Base-by-base conservation (phyloP, 2,888 invertebrate species). In the Tridacna crocea region DNA sequence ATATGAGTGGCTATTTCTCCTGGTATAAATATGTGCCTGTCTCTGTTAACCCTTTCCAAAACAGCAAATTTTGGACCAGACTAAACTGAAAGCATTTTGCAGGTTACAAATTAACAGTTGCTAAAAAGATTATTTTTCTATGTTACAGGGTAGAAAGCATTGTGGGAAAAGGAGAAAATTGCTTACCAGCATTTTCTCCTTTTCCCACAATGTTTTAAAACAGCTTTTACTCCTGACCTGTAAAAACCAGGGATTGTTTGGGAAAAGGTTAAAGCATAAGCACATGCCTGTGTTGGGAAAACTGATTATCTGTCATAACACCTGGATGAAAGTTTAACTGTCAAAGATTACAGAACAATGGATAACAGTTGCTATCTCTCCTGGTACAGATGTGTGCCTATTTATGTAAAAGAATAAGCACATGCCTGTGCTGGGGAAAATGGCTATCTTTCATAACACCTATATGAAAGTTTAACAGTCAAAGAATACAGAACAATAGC, bases 201-300 rank as follows among this genome's bases (percentile, higher is more conserved):
- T 36, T 36, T 36, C 36, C 36, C 36, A 36, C 36, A 36, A 36
- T 36, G 2, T 36, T n/a, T n/a, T n/a, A n/a, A n/a, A n/a, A n/a
- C n/a, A n/a, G n/a, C n/a, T n/a, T n/a, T n/a, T n/a, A n/a, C n/a
- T n/a, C n/a, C n/a, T n/a, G n/a, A n/a, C n/a, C n/a, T n/a, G n/a
- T n/a, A n/a, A n/a, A n/a, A n/a, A n/a, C n/a, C n/a, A n/a, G n/a
- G n/a, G n/a, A n/a, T n/a, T n/a, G n/a, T n/a, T n/a, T n/a, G n/a
- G n/a, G n/a, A n/a, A n/a, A n/a, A n/a, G n/a, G n/a, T 36, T 36
- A 36, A 36, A n/a, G n/a, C n/a, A n/a, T n/a, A 46, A 81, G 77
- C 81, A 81, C 77, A 81, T 74, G 75, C 46, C 74, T 74, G 81
- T 77, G 74, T 73, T 74, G 60, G 77, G 80, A 47, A 61, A 15